These are phyloP conservation scores for Arctia plantaginis DNA, from an alignment of 2,888 invertebrate species.

Conservation along the genomic window DNA sequence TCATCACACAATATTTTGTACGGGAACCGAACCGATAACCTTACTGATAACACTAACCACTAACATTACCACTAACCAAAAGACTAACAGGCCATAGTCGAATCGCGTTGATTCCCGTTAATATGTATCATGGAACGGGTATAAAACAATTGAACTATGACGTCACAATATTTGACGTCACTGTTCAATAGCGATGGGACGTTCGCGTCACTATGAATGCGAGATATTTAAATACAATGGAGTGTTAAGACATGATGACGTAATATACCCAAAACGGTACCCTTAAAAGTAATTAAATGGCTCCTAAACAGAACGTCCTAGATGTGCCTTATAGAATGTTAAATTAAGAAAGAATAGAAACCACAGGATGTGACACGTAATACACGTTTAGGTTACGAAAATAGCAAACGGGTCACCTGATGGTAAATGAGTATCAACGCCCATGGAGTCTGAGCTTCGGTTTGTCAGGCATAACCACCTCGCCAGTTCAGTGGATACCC, in stretches of 20 bases:
- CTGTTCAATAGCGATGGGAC: not conserved
- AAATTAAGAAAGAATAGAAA: not conserved
- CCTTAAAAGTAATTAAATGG: not conserved
- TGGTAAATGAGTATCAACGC: not conserved
- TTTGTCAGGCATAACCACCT: too few species aligned
- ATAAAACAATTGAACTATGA: not conserved
- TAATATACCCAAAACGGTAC: not conserved
- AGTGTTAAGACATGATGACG: not conserved
- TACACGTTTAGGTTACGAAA: not conserved
- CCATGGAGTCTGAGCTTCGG: too few species aligned
- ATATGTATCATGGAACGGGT: not conserved
- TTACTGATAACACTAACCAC: too few species aligned
- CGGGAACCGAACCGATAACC: too few species aligned
- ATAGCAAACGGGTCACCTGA: not conserved
- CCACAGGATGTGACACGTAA: not conserved
- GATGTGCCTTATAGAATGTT: not conserved
- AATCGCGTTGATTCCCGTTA: not conserved
- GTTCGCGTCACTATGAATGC: not conserved
- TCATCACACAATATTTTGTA: too few species aligned
- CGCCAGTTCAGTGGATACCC: too few species aligned
- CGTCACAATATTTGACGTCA: not conserved
- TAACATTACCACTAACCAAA: too few species aligned
- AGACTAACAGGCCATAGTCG: too few species aligned
- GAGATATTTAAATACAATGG: constrained; percentile 6
- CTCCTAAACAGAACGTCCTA: not conserved